These are phyloP conservation scores for Schizopygopsis pylzovi DNA, from an alignment of 2,797 vertebrate genomes.

Conservation along the genomic window DNA sequence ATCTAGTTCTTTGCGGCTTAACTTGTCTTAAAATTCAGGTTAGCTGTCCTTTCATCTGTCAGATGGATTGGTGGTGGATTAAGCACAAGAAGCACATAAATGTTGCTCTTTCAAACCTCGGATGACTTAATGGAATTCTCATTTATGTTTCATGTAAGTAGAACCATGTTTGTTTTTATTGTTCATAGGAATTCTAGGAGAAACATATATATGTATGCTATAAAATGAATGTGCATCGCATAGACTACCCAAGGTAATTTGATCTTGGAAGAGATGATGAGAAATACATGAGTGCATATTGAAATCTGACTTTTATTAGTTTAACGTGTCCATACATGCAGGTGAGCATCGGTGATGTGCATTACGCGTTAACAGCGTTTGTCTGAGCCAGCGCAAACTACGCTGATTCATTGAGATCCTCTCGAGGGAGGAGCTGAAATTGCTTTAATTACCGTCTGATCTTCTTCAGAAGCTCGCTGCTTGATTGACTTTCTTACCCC, in stretches of 20 bases:
- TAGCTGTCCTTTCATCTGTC: slow-evolving; percentile 29
- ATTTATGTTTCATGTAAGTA: slow-evolving; percentile 10
- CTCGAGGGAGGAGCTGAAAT: slow-evolving; percentile 27
- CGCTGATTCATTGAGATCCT: slow-evolving; percentile 33
- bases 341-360: not conserved
- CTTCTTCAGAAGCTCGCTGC: slow-evolving; percentile 36
- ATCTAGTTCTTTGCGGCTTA: slow-evolving; percentile 25
- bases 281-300: not conserved
- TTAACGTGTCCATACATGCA: slow-evolving; percentile 7
- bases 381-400: not conserved
- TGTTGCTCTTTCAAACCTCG: slow-evolving; percentile 1
- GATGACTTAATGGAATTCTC: slow-evolving; percentile 1
- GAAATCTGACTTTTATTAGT: not conserved
- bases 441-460: slow-evolving; percentile 45
- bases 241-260: slow-evolving; percentile 3
- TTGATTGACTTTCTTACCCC: slow-evolving; percentile 36
- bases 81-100: slow-evolving; percentile 14
- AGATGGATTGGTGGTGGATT: slow-evolving; percentile 22
- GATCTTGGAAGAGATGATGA: not conserved
- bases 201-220: not conserved
- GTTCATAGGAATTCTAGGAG: not conserved
- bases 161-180: slow-evolving; percentile 29
- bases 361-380: not conserved
- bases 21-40: slow-evolving; percentile 24
- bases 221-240: slow-evolving; percentile 3